Percentiles rank a stretch among this genome's conserved stretches.
phyloP scores from a whole-genome alignment of 2,113 vertebrate species.

The Lepidothrix coronata region DNA sequence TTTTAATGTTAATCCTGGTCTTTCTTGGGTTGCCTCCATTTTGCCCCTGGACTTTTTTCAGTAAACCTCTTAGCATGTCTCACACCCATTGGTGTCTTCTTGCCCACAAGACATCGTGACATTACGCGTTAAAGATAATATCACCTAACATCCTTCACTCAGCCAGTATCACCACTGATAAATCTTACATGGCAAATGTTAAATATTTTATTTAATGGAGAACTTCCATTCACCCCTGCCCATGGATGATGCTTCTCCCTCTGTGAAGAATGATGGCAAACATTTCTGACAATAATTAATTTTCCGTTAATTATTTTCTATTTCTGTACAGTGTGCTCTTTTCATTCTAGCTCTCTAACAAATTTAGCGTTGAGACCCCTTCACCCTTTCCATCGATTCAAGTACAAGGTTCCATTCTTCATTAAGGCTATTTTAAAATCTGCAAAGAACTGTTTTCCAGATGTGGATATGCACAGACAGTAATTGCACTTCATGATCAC shows the following conservation, averaged over 20 bases:
- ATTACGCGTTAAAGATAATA: not conserved
- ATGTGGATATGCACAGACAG: slow-evolving; percentile 91
- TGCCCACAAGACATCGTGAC: fast-evolving
- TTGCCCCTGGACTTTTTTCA: not conserved
- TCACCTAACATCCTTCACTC: not conserved
- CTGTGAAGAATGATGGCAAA: not conserved
- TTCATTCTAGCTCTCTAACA: slow-evolving; percentile 44
- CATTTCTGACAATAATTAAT: slow-evolving; percentile 54
- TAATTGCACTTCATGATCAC: slow-evolving; percentile 96
- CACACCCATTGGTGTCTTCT: not conserved
- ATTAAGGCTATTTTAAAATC: slow-evolving; percentile 79
- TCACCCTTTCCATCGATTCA: slow-evolving; percentile 57
- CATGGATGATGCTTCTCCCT: not conserved
- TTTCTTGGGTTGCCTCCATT: not conserved
- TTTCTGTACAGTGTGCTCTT: slow-evolving; percentile 32
- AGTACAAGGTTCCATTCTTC: slow-evolving; percentile 79
- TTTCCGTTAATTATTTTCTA: slow-evolving; percentile 42
- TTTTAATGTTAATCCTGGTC: not conserved
- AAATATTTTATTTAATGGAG: slow-evolving; percentile 18
- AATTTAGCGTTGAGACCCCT: slow-evolving; percentile 55
- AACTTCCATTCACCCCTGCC: not conserved
- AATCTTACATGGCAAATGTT: not conserved
- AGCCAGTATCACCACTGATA: not conserved
- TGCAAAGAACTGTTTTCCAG: slow-evolving; percentile 87
- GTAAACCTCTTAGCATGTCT: not conserved